Conservation (phyloP, 2,888 invertebrate genomes). For the Tricholauxania praeusta region DNA sequence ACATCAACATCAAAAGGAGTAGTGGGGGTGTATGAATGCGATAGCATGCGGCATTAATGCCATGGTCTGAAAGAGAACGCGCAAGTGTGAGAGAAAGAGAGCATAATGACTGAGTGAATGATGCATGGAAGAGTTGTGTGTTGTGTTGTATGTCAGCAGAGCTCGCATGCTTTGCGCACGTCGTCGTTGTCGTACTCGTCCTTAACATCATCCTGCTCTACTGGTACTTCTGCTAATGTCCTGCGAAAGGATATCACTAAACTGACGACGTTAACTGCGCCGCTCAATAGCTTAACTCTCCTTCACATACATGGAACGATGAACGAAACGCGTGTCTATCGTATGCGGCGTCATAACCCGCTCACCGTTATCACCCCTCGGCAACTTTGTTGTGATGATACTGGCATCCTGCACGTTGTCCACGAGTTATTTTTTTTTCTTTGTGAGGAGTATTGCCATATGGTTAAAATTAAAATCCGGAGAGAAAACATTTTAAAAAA, state of each 20-base stretch:
- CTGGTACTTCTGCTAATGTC: slow-evolving; percentile 36
- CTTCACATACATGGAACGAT: background rate
- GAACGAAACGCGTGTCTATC: slow-evolving; percentile 41
- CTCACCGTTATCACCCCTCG: slow-evolving; percentile 4
- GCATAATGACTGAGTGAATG: slow-evolving; percentile 27
- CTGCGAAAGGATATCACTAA: slow-evolving; percentile 27
- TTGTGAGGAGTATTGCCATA: too few species aligned
- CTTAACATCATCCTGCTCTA: slow-evolving; percentile 43
- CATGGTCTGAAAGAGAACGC: slow-evolving; percentile 27
- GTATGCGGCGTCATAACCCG: slow-evolving; percentile 27
- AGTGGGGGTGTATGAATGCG: too few species aligned
- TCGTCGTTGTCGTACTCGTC: slow-evolving; percentile 40
- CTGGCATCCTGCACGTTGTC: slow-evolving; percentile 21
- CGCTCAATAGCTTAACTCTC: slow-evolving; percentile 29
- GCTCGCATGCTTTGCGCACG: slow-evolving; percentile 36
- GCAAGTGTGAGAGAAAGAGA: slow-evolving; percentile 12
- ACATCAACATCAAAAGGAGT: slow-evolving; percentile 7
- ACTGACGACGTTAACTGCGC: too few species aligned
- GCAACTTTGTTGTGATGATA: background rate
- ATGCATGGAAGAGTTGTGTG: slow-evolving; percentile 39
- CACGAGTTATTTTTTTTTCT: background rate
- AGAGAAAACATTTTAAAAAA: too few species aligned
- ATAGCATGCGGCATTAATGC: too few species aligned
- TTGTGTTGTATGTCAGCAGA: slow-evolving; percentile 28
- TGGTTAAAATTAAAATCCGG: too few species aligned